Evolutionary conservation across 35 echinoderm and acorn worm genomes (phyloP).

Genomic region (Heliocidaris tuberculata): DNA sequence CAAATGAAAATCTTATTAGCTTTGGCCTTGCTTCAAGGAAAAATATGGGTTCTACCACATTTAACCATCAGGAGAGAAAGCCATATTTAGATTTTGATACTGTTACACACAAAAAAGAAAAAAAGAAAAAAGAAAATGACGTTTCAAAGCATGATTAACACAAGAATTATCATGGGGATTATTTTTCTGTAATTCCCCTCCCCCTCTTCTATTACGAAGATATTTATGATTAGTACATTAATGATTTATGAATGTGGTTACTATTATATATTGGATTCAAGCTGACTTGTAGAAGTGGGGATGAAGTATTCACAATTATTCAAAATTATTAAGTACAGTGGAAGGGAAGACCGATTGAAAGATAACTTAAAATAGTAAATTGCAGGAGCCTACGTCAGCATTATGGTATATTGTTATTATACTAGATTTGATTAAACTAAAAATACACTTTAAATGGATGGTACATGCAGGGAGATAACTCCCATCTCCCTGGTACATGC

Average conservation of each 20-base stretch:
- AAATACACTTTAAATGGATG: no score
- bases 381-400: no score
- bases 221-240: neutral
- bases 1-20: neutral
- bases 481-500: no score
- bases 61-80: neutral
- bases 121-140: neutral
- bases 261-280: neutral
- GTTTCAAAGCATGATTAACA: neutral
- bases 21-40: neutral
- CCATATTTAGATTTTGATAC: neutral
- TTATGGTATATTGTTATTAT: no score
- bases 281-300: neutral
- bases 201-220: no score
- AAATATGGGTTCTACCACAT: neutral
- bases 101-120: neutral
- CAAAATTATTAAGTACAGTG: no score
- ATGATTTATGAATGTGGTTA: neutral
- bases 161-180: neutral
- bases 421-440: no score
- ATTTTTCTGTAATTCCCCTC: neutral
- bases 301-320: neutral
- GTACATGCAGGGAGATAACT: no score
- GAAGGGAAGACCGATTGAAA: no score
- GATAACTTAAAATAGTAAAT: no score